Base-by-base conservation (phyloP, 2,113 vertebrate genomes). In the Ancistrus triradiatus region DNA sequence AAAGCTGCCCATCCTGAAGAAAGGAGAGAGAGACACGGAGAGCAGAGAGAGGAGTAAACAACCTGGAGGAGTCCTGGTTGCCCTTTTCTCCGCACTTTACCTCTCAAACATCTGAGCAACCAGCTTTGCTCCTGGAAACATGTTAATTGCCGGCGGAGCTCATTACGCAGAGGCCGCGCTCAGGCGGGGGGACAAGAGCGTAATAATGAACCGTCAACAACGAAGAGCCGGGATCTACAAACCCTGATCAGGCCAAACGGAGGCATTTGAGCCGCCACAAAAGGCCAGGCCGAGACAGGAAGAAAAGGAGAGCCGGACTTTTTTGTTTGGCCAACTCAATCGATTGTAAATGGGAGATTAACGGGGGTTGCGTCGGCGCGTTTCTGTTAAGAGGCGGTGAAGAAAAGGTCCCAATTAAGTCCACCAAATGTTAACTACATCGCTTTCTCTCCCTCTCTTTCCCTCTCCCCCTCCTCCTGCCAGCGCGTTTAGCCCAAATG, bases 341-440 rank as follows among this genome's bases (percentile, higher is more conserved):
- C 94, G 94, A 93, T 95, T 92, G 91, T 93, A 97, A 98, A 98
- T 93, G 94, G 91, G 93, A 97, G 95, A 98, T 98, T 98, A 98
- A 94, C 90, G 89, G 89, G 79, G 92, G 91, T 90, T 90, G 92
- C 90, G 87, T 90, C 91, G 83, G 89, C 88, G 89, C 90, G 90
- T 90, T 87, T 70, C 51, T 66, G 55, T 6, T 87, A 90, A 92
- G 90, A 77, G 81, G 84, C 87, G 85, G 90, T 85, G 63, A 68
- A 72, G 73, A 84, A 89, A 88, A 93, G 91, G 91, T 90, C 92
- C 93, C 95, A 98, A 98, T 98, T 98, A 98, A 95, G 90, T 93
- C 90, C 87, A 91, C 92, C 92, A 95, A 98, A 98, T 95, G 95
- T 95, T 98, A 97, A 97, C 92, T 92, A 91, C 90, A 91, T 91